A percentile compares a stretch with the other conserved stretches of the same genome.
Conservation (phyloP, 2,888 invertebrate genomes). For the Auanema freiburgensis region DNA sequence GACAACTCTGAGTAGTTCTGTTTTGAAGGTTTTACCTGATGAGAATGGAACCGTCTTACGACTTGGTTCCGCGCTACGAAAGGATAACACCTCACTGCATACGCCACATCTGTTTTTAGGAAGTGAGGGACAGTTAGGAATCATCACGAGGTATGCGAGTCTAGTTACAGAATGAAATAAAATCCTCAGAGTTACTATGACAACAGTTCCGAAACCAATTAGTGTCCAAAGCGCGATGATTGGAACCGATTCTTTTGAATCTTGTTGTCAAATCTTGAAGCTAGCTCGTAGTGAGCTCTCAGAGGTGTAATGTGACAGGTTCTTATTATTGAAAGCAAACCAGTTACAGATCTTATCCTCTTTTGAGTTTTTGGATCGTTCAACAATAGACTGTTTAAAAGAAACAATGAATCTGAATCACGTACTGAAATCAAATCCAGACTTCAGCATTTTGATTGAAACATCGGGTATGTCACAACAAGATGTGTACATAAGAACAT, state of each 20-base stretch:
- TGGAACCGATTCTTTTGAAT: slow-evolving; percentile 73
- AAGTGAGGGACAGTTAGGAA: slow-evolving; percentile 91
- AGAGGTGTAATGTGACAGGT: slow-evolving; percentile 68
- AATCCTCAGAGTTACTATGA: slow-evolving; percentile 76
- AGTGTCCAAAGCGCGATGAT: slow-evolving; percentile 85
- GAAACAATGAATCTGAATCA: slow-evolving; percentile 43
- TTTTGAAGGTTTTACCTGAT: slow-evolving; percentile 77
- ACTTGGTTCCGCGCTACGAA: slow-evolving; percentile 82
- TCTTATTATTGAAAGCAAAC: slow-evolving; percentile 63
- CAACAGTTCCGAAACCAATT: slow-evolving; percentile 83
- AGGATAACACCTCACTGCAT: slow-evolving; percentile 97
- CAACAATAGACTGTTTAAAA: slow-evolving; percentile 71
- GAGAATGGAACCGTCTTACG: slow-evolving; percentile 78
- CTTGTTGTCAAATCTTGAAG: slow-evolving; percentile 77
- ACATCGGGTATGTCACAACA: slow-evolving; percentile 70
- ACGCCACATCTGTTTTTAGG: slow-evolving; percentile 95
- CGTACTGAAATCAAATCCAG: slow-evolving; percentile 37
- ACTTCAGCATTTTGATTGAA: slow-evolving; percentile 62
- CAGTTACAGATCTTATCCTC: slow-evolving; percentile 76
- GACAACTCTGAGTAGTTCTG: neutral
- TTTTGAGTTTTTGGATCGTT: slow-evolving; percentile 87
- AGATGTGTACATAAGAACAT: slow-evolving; percentile 1
- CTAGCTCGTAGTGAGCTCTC: slow-evolving; percentile 78
- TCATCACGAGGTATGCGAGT: slow-evolving; percentile 80
- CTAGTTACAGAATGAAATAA: neutral